Evolutionary conservation across 2,888 invertebrate species (phyloP).

Genomic region (Sepiola atlantica): DNA sequence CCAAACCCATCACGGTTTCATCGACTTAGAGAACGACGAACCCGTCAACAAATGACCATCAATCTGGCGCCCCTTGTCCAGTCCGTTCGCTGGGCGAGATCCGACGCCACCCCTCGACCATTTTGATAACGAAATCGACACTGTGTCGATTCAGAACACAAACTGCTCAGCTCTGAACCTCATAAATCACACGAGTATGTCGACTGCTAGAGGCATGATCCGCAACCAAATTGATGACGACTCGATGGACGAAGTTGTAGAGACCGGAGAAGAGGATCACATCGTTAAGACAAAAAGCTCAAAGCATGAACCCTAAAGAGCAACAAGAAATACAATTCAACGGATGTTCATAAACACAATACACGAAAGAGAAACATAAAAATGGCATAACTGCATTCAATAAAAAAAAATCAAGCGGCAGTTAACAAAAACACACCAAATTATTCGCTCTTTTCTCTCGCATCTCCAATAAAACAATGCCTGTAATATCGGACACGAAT

Average conservation of each 20-base stretch:
- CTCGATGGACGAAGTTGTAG: background rate
- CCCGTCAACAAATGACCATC: constrained; percentile 40
- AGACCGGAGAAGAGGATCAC: background rate
- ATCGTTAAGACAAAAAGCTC: background rate
- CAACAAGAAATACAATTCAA: background rate
- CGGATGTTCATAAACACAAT: no score
- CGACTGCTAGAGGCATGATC: background rate
- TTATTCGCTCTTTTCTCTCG: background rate
- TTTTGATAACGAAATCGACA: background rate
- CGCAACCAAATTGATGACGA: background rate
- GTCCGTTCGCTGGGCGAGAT: background rate
- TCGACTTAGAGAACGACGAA: constrained; percentile 41
- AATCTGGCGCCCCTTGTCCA: constrained; percentile 45
- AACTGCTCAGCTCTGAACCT: background rate
- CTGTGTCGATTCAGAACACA: background rate
- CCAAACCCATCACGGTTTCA: constrained; percentile 39
- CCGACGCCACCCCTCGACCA: background rate
- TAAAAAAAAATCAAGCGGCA: background rate
- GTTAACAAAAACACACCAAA: background rate
- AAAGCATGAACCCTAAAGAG: background rate
- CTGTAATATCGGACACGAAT: background rate
- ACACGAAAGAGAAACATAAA: no score
- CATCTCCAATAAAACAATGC: background rate
- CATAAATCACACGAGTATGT: background rate
- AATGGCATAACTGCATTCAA: no score